Percentiles rank a stretch among this genome's conserved stretches.
Evolutionary conservation across 2,888 invertebrate genomes (phyloP).

Genomic region (Cheilosia vulpina): DNA sequence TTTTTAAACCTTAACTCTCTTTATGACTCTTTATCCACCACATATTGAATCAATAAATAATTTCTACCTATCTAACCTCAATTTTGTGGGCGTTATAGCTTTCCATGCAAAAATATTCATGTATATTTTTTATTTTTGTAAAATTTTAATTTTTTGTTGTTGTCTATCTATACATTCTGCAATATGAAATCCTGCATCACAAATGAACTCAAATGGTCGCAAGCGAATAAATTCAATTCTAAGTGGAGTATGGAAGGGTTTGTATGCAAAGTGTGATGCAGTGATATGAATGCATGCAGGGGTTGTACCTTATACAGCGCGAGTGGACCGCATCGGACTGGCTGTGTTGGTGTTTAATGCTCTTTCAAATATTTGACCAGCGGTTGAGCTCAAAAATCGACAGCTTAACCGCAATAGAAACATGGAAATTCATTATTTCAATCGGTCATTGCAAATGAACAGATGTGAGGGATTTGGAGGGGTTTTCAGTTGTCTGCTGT

Average conservation of each 20-base stretch:
- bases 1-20: neutral
- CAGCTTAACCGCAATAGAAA: slow-evolving; percentile 63
- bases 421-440: slow-evolving; percentile 37
- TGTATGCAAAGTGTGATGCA: slow-evolving; percentile 5
- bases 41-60: slow-evolving; percentile 69
- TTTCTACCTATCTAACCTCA: slow-evolving; percentile 67
- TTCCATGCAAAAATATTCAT: slow-evolving; percentile 56
- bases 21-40: slow-evolving; percentile 23
- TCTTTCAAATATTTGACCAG: slow-evolving; percentile 53
- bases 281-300: neutral
- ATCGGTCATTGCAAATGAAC: slow-evolving; percentile 5
- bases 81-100: slow-evolving; percentile 59
- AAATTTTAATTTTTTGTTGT: slow-evolving; percentile 14
- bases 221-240: slow-evolving; percentile 60
- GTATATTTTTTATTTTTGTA: slow-evolving; percentile 7
- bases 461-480: slow-evolving; percentile 29
- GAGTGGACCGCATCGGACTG: slow-evolving; percentile 4
- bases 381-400: slow-evolving; percentile 64
- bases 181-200: slow-evolving; percentile 64
- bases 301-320: neutral
- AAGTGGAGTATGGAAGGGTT: slow-evolving; percentile 5
- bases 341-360: slow-evolving; percentile 45
- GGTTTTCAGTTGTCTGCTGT: neutral
- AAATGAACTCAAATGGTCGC: slow-evolving; percentile 64
- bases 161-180: neutral